These are phyloP conservation scores for Mastigias papua DNA, from an alignment of 30 jellyfish, hydroid and myxozoan species.

Conservation along the genomic window DNA sequence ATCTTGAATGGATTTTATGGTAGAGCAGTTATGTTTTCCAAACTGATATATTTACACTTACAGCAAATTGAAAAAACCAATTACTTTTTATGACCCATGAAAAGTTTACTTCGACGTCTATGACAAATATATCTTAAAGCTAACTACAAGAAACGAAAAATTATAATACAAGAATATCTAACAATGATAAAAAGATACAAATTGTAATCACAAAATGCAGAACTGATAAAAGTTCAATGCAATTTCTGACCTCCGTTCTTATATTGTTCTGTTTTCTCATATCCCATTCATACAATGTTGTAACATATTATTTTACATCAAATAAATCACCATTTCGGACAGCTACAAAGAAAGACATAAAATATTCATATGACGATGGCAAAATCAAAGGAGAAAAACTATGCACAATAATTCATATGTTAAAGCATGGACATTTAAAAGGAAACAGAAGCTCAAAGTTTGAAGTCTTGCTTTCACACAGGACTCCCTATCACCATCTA, in stretches of 20 bases:
- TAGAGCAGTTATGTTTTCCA: too few relatives aligned
- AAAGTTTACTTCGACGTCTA: too few relatives aligned
- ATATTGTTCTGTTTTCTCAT: too few relatives aligned
- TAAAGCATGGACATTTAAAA: too few relatives aligned
- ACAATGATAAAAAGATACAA: neutral
- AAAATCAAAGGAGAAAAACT: neutral
- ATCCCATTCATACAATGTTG: too few relatives aligned
- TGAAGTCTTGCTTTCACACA: too few relatives aligned
- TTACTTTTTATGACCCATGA: neutral
- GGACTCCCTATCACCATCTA: too few relatives aligned
- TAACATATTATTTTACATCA: constrained; percentile 6
- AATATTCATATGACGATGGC: neutral
- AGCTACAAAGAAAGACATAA: neutral
- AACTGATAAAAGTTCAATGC: neutral
- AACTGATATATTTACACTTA: too few relatives aligned
- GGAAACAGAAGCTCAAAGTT: too few relatives aligned
- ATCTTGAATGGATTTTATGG: too few relatives aligned
- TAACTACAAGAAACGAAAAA: neutral
- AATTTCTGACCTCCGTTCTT: neutral
- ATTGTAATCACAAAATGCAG: neutral
- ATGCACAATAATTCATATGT: too few relatives aligned
- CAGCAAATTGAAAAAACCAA: neutral
- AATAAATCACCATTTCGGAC: constrained; percentile 4
- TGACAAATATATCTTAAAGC: neutral
- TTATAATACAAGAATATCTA: neutral